Evolutionary conservation across 2,113 vertebrate genomes (phyloP), one percentile per base, ranked within the genome.

Genomic region (Sporophila hypoxantha): DNA sequence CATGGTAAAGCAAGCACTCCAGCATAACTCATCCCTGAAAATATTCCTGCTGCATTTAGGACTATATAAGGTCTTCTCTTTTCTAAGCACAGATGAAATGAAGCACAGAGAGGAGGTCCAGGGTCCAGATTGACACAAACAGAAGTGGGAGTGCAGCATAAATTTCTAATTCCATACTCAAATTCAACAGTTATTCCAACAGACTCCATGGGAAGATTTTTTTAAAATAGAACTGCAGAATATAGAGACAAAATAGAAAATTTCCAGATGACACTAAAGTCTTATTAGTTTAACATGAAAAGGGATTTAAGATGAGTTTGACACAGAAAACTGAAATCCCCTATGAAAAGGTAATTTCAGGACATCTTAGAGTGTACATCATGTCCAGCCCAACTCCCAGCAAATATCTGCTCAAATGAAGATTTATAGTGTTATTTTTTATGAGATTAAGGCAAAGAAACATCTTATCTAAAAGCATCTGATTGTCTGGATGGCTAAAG

Each of bases 401-500:
- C 6, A 60, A 56, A 41, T 6, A 62, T 17, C 36, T 56, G 49
- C 34, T 57, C 29, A 65, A 75, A 80, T 34, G n/a, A 82, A 75
- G 79, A 64, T 65, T 89, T 68, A 82, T 9, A 27, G 17, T 25
- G 34, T 49, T 79, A 36, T 61, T 77, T 87, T 50, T 68, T 36
- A 26, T 5, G 46, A 41, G 34, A 89, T 83, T 42, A 87, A 71
- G 66, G 84, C 49, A 83, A 74, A 83, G 73, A 75, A 89, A 49
- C 8, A 13, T 67, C 57, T 85, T 90, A 66, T 64, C 77, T 81
- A 55, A 75, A 83, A 65, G 57, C 4, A 8, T 60, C 69, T 67
- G 85, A 79, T 82, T 79, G 81, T 67, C 5, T 27, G 41, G 76
- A 71, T 83, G 89, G 80, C 76, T 89, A 80, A 87, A 92, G 89